Conservation (phyloP, 2,888 invertebrate species). For the Halictus ligatus region DNA sequence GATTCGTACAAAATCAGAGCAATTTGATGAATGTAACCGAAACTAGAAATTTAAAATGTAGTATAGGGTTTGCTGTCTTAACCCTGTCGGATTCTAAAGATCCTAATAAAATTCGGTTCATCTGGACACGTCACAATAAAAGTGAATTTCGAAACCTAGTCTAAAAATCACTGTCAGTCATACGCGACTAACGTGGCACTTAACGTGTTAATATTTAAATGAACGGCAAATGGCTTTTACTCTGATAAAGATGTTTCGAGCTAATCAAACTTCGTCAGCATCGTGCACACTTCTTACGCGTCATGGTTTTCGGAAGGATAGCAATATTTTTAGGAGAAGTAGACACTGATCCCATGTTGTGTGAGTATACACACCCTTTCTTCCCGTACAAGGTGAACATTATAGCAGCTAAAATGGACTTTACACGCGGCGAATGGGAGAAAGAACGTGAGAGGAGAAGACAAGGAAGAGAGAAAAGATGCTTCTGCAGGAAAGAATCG, state of each 20-base stretch:
- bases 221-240: neutral
- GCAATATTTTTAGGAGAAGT: neutral
- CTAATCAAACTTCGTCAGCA: neutral
- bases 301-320: neutral
- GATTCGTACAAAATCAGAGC: no score
- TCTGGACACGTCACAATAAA: no score
- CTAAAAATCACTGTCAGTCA: no score
- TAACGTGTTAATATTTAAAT: no score
- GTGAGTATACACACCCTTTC: neutral
- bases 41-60: no score
- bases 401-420: neutral
- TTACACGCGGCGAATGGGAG: neutral
- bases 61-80: no score
- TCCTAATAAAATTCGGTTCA: no score
- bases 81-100: no score
- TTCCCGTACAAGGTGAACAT: neutral
- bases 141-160: no score
- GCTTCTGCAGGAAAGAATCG: slow-evolving; percentile 1
- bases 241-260: neutral
- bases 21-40: no score
- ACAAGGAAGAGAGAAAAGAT: neutral
- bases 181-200: no score
- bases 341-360: no score
- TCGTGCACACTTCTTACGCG: neutral
- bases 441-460: neutral